A percentile compares a stretch with the other conserved stretches of the same genome.
Evolutionary conservation across 2,888 invertebrate genomes (phyloP).

Genomic region (Agrilus mali): DNA sequence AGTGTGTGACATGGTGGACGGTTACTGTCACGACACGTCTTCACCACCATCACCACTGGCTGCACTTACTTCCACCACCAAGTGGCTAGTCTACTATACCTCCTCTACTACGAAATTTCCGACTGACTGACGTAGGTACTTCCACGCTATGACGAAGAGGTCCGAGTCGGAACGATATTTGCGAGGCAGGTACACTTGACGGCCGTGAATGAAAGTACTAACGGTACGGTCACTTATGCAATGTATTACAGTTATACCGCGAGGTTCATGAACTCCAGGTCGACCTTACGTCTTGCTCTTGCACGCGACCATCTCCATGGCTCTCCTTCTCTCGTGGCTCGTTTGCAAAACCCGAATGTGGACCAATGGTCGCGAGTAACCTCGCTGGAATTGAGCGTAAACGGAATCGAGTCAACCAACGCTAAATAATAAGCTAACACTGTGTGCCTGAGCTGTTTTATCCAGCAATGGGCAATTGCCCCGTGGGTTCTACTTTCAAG

Average conservation of each 20-base stretch:
- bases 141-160: not conserved
- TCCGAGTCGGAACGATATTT: conserved; percentile 8
- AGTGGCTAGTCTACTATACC: too few relatives aligned
- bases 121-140: too few relatives aligned
- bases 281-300: conserved; percentile 18
- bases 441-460: not conserved
- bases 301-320: conserved; percentile 6
- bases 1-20: too few relatives aligned
- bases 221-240: conserved; percentile 26
- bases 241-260: conserved; percentile 25
- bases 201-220: conserved; percentile 27
- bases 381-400: conserved; percentile 27
- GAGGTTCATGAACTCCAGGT: conserved; percentile 22
- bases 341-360: conserved; percentile 18
- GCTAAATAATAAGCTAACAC: conserved; percentile 10
- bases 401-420: conserved; percentile 19
- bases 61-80: too few relatives aligned
- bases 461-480: too few relatives aligned
- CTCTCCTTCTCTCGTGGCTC: conserved; percentile 10
- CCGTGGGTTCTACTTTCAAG: too few relatives aligned
- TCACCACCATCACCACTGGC: too few relatives aligned
- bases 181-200: conserved; percentile 17
- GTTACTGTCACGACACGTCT: too few relatives aligned
- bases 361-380: conserved; percentile 26
- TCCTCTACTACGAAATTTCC: too few relatives aligned